These are phyloP conservation scores for Biston stratarius DNA, from an alignment of 2,888 invertebrate genomes.

Conservation along the genomic window DNA sequence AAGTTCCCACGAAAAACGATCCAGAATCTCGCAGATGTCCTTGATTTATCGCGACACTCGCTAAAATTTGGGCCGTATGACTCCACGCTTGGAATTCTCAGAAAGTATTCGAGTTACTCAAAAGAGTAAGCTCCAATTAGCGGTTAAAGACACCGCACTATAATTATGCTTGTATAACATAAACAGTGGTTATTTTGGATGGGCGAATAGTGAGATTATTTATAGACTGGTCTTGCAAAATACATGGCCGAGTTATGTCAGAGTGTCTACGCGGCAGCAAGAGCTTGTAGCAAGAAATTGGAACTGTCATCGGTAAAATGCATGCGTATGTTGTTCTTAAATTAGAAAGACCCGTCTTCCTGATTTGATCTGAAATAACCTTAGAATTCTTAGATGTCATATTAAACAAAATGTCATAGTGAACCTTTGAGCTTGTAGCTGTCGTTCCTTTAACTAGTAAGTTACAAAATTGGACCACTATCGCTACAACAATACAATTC, in stretches of 20 bases:
- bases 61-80: slow-evolving; percentile 46
- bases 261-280: slow-evolving; percentile 54
- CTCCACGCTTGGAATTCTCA: slow-evolving; percentile 42
- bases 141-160: slow-evolving; percentile 81
- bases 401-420: too few species aligned
- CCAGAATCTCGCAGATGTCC: slow-evolving; percentile 53
- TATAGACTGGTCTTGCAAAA: slow-evolving; percentile 79
- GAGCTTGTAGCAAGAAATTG: slow-evolving; percentile 45
- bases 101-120: slow-evolving; percentile 54
- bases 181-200: slow-evolving; percentile 76
- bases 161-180: slow-evolving; percentile 75
- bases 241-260: slow-evolving; percentile 84
- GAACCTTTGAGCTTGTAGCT: neutral
- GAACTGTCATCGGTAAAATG: slow-evolving; percentile 49
- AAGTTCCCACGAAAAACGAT: slow-evolving; percentile 46
- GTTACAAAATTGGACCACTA: too few species aligned
- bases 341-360: slow-evolving; percentile 32
- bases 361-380: slow-evolving; percentile 8
- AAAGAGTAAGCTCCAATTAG: slow-evolving; percentile 73
- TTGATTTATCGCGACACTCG: slow-evolving; percentile 59
- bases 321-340: slow-evolving; percentile 26
- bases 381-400: neutral
- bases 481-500: too few species aligned
- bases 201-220: slow-evolving; percentile 71
- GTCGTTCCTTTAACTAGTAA: neutral